Percentiles rank a stretch among this genome's conserved stretches.
These are phyloP conservation scores for Macroramphosus scolopax DNA, from an alignment of 2,797 vertebrate species.

Conservation along the genomic window DNA sequence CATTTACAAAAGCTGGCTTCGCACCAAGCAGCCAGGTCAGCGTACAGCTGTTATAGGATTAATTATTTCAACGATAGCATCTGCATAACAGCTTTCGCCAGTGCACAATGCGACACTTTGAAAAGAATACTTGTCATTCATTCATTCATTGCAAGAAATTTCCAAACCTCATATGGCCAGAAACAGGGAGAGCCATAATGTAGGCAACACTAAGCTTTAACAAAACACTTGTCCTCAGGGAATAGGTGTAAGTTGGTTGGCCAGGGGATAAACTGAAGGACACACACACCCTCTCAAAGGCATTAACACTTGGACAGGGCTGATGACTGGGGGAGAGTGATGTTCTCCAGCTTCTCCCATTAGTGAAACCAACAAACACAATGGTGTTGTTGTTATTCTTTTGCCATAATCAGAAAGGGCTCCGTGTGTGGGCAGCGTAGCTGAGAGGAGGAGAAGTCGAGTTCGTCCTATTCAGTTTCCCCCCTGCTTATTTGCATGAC, in stretches of 20 bases:
- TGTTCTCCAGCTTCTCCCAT: slow-evolving; percentile 99
- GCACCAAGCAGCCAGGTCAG: slow-evolving; percentile 20
- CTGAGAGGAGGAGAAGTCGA: slow-evolving; percentile 99
- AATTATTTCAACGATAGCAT: slow-evolving; percentile 85
- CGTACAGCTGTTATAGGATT: slow-evolving; percentile 81
- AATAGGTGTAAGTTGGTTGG: slow-evolving; percentile 82
- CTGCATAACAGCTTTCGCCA: slow-evolving; percentile 84
- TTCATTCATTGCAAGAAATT: slow-evolving; percentile 74
- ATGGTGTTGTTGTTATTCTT: slow-evolving; percentile 99
- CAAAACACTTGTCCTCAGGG: slow-evolving; percentile 83
- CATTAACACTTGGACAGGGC: slow-evolving; percentile 96
- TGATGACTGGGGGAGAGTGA: slow-evolving; percentile 90
- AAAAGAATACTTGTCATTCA: slow-evolving; percentile 58
- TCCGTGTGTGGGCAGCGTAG: slow-evolving; percentile 99
- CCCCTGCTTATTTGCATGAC: slow-evolving; percentile 96
- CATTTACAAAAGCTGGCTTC: slow-evolving; percentile 20
- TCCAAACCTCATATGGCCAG: slow-evolving; percentile 78
- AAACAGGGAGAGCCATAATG: slow-evolving; percentile 24
- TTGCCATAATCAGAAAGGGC: slow-evolving; percentile 98
- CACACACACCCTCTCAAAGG: slow-evolving; percentile 90
- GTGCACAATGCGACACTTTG: slow-evolving; percentile 84
- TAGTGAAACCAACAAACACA: slow-evolving; percentile 99
- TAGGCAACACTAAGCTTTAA: slow-evolving; percentile 55
- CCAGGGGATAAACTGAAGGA: slow-evolving; percentile 63
- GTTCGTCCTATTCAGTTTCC: slow-evolving; percentile 93